phyloP scores from a whole-genome alignment of 2,888 invertebrate species.

The Drosophila anomalata region DNA sequence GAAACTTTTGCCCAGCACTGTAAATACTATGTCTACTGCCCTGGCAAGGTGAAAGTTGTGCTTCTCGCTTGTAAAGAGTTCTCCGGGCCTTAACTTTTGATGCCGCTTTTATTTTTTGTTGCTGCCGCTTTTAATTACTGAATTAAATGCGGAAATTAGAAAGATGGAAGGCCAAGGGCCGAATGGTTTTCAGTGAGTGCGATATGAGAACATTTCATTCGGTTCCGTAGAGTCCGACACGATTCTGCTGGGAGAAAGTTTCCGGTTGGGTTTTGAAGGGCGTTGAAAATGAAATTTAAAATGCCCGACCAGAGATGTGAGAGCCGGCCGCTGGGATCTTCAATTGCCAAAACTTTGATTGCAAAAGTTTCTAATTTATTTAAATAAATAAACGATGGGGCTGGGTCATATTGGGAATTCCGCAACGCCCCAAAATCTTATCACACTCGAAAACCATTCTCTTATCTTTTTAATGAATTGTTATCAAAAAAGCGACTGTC shows the following conservation, averaged over 20 bases:
- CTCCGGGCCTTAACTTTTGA: conserved; percentile 8
- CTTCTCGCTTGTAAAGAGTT: conserved; percentile 24
- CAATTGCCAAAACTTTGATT: not conserved
- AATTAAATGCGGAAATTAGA: conserved; percentile 73
- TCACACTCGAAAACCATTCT: not conserved
- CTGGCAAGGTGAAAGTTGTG: conserved; percentile 25
- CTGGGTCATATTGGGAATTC: conserved; percentile 6
- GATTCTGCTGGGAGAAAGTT: conserved; percentile 55
- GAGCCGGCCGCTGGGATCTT: not conserved
- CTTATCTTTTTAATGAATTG: not conserved
- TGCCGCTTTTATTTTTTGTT: conserved; percentile 14
- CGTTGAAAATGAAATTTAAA: conserved; percentile 25
- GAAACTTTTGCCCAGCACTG: conserved; percentile 30
- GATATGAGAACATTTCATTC: conserved; percentile 50
- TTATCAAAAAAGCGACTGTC: conserved; percentile 17
- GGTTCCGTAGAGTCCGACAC: not conserved
- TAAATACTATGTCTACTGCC: conserved; percentile 11
- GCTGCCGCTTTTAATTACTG: conserved; percentile 62
- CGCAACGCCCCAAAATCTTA: conserved; percentile 1
- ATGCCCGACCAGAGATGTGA: not conserved
- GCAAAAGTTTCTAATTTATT: not conserved
- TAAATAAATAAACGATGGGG: conserved; percentile 19
- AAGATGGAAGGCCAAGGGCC: conserved; percentile 37
- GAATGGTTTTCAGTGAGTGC: conserved; percentile 4
- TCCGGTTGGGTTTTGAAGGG: conserved; percentile 12